These are phyloP conservation scores for Pomacea canaliculata DNA, from an alignment of 2,888 invertebrate genomes.

Conservation along the genomic window DNA sequence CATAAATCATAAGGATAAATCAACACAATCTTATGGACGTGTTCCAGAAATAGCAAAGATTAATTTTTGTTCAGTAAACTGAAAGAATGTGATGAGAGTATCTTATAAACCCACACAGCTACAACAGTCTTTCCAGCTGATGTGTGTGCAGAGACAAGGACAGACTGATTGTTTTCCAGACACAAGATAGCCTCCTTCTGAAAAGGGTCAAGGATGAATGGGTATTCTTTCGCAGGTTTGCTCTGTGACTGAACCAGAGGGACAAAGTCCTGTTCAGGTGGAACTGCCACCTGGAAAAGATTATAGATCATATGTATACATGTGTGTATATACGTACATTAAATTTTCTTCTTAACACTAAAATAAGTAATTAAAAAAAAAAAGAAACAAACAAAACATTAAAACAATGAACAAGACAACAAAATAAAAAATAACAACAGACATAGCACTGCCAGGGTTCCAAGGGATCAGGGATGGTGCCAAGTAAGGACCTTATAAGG, in stretches of 20 bases:
- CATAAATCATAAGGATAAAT: too few species aligned
- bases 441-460: too few species aligned
- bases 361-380: neutral
- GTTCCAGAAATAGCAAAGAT: neutral
- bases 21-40: too few species aligned
- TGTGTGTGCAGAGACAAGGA: constrained; percentile 98
- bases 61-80: too few species aligned
- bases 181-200: constrained; percentile 97
- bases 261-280: constrained; percentile 86
- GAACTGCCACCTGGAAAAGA: constrained; percentile 78
- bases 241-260: constrained; percentile 71
- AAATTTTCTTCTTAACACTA: too few species aligned
- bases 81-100: neutral
- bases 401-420: neutral
- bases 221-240: constrained; percentile 89
- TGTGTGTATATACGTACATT: neutral
- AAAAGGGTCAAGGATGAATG: constrained; percentile 96
- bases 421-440: neutral
- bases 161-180: constrained; percentile 97
- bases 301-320: neutral
- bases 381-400: neutral
- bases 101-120: constrained; percentile 83
- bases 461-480: too few species aligned
- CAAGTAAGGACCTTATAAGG: too few species aligned
- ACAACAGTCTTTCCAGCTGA: constrained; percentile 98